Base-by-base conservation (phyloP, 2,797 vertebrate genomes). In the Geotrypetes seraphini region DNA sequence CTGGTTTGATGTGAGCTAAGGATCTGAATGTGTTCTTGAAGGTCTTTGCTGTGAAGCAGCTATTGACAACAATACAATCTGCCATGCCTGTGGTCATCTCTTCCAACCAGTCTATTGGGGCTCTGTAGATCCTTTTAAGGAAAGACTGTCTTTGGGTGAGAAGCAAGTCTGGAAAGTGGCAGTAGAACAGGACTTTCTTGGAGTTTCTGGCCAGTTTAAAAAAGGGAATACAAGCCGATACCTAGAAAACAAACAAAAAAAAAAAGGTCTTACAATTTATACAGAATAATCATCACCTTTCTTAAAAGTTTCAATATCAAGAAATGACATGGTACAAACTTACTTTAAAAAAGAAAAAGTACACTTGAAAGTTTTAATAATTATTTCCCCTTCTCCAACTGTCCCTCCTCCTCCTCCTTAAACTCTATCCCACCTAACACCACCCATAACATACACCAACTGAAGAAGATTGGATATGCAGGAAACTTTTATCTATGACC, bases 101-200 rank as follows among this genome's bases (percentile, higher is more conserved):
- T 46, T 95, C 96, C 41, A 96, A 39, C 83, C 88, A 90, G 75
- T 99, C 92, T 0, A 99, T 84, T 0, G 91, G 94, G 8, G 75
- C 56, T 0, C 96, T 84, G 60, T 99, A 99, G 4, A 96, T 47
- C 22, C 64, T 76, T 51, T 96, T 97, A 7, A 95, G 51, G 12
- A 73, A 7, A 0, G 91, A 92, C 22, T 67, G 83, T 38, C 92
- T 86, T 57, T 83, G 76, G 20, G 90, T 90, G 39, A 99, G 78
- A 9, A 99, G 85, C 44, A 95, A 86, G 53, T 99, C 96, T 1
- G 96, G 96, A 39, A 96, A 99, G 71, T 99, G 96, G 65, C 96
- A 99, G 73, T 98, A 99, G 57, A 98, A 99, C 33, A 99, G 70
- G 57, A 98, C 82, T 63, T 91, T 96, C 73, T 96, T 97, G 17